Conservation (phyloP, 2,888 invertebrate species). For the Drosophila testacea region DNA sequence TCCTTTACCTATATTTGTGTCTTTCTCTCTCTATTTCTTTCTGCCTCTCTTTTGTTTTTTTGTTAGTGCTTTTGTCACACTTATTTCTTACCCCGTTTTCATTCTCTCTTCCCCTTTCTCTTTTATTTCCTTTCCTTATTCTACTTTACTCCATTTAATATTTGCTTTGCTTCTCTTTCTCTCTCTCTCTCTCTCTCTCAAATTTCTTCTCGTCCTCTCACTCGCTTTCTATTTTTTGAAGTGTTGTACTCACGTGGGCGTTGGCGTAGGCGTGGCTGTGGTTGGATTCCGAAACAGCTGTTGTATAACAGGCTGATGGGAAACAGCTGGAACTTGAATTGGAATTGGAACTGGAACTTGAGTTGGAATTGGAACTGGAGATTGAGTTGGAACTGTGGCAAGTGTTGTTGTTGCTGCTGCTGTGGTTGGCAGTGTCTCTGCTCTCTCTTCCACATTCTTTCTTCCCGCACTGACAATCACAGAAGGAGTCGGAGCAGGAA, state of each 20-base stretch:
- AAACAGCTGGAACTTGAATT: conserved; percentile 35
- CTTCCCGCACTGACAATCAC: conserved; percentile 67
- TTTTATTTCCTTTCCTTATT: not conserved
- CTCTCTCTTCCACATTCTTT: conserved; percentile 31
- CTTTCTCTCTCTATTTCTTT: not conserved
- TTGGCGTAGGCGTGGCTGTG: conserved; percentile 53
- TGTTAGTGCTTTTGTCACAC: no score
- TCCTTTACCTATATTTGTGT: not conserved
- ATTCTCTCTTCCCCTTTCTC: not conserved
- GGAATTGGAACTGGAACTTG: not conserved
- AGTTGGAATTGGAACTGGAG: not conserved
- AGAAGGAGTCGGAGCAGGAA: not conserved
- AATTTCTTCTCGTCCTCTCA: no score
- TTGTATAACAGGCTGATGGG: conserved; percentile 70
- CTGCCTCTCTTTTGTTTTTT: not conserved
- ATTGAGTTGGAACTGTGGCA: conserved; percentile 11
- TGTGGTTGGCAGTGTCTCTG: conserved; percentile 33
- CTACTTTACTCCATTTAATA: not conserved
- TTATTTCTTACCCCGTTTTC: not conserved
- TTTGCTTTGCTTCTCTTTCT: not conserved
- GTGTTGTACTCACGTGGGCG: conserved; percentile 52
- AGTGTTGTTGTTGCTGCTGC: conserved; percentile 9
- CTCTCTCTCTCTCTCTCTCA: not conserved
- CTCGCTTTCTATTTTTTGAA: not conserved
- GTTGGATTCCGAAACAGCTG: conserved; percentile 68